phyloP scores from a whole-genome alignment of 2,797 vertebrate genomes.

The Carduelis carduelis region DNA sequence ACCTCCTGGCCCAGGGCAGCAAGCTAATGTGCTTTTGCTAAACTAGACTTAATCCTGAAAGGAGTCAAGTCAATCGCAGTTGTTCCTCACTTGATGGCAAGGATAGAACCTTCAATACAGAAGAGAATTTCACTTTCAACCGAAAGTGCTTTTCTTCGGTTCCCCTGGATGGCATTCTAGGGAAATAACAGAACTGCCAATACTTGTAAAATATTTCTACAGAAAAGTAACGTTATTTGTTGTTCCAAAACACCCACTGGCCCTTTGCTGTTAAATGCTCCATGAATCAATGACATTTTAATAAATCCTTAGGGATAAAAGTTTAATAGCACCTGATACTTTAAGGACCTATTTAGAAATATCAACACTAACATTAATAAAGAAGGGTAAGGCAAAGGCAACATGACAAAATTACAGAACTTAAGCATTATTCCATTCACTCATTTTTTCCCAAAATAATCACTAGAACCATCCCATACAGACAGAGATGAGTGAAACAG shows the following conservation, averaged over 20 bases:
- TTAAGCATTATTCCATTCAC: background rate
- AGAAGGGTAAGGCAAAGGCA: slow-evolving; percentile 50
- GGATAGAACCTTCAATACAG: background rate
- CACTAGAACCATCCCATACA: slow-evolving; percentile 25
- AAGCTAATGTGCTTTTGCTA: slow-evolving; percentile 17
- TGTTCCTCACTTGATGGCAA: background rate
- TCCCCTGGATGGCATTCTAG: background rate
- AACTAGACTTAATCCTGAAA: background rate
- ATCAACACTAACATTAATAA: slow-evolving; percentile 1
- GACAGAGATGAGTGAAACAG: slow-evolving; percentile 11
- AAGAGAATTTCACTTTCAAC: slow-evolving; percentile 23
- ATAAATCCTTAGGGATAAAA: slow-evolving; percentile 37
- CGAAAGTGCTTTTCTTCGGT: background rate
- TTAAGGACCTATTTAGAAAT: slow-evolving; percentile 15
- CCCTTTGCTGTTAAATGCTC: slow-evolving; percentile 24
- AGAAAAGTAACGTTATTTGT: background rate
- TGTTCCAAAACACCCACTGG: background rate
- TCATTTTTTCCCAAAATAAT: slow-evolving; percentile 37
- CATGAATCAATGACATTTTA: slow-evolving; percentile 5
- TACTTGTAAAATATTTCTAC: background rate
- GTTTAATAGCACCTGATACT: slow-evolving; percentile 69
- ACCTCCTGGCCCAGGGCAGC: background rate
- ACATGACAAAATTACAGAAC: slow-evolving; percentile 6
- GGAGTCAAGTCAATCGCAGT: background rate
- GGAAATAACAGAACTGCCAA: background rate